A percentile compares a stretch with the other conserved stretches of the same genome.
Evolutionary conservation across 2,113 vertebrate species (phyloP).

Genomic region (Serilophus lunatus): DNA sequence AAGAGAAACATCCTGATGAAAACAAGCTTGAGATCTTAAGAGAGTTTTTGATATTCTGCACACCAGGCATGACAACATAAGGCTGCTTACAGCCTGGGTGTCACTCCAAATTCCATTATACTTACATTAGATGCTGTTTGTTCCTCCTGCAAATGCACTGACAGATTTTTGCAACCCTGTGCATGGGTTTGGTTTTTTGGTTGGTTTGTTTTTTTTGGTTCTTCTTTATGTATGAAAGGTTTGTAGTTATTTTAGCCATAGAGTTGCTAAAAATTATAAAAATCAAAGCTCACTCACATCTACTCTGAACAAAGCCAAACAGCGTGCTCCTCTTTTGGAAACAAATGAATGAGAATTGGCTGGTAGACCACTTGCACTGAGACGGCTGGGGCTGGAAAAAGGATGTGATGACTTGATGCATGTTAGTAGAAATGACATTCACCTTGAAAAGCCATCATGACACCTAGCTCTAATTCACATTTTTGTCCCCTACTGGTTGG

Average conservation of each 20-base stretch:
- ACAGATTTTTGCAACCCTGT: slow-evolving; percentile 59
- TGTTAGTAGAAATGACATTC: not conserved
- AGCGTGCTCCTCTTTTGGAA: not conserved
- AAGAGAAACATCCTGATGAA: slow-evolving; percentile 42
- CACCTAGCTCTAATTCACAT: not conserved
- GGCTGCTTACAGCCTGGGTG: slow-evolving; percentile 63
- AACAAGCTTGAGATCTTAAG: slow-evolving; percentile 28
- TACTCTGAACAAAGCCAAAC: not conserved
- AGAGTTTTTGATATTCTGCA: slow-evolving; percentile 55
- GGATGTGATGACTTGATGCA: not conserved
- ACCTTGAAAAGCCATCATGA: not conserved
- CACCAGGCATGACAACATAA: slow-evolving; percentile 66
- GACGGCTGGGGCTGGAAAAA: not conserved
- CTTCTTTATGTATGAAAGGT: slow-evolving; percentile 48
- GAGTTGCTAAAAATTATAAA: slow-evolving; percentile 55
- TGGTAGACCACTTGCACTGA: not conserved
- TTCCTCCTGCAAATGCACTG: slow-evolving; percentile 59
- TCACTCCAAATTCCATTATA: slow-evolving; percentile 70
- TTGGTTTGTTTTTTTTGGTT: not conserved
- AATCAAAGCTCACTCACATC: slow-evolving; percentile 26
- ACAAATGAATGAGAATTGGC: not conserved
- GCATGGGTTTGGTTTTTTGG: not conserved
- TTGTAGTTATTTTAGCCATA: slow-evolving; percentile 40
- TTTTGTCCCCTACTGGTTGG: not conserved
- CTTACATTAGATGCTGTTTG: slow-evolving; percentile 69